Evolutionary conservation across 1,140 invertebrate species (phyloP), one percentile per base, ranked within the genome.

Genomic region (Drosophila kanapiae): DNA sequence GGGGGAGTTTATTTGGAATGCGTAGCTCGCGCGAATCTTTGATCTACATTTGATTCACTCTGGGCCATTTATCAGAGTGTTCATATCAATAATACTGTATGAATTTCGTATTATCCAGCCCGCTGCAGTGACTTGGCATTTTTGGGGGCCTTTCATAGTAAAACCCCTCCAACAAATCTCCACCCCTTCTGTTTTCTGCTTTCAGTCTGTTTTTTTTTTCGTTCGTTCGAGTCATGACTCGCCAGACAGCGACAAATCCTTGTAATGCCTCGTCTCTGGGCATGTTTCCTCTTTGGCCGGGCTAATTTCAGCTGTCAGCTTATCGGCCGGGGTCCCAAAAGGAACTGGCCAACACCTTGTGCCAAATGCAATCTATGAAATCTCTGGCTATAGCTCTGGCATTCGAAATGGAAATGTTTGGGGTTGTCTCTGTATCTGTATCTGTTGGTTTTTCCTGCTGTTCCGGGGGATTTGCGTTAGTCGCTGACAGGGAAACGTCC

Each of bases 241-340:
- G 49, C 63, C 56, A 45, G 47, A 64, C 48, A 69, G 53, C 69
- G 70, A 65, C 62, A 87, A 88, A 88, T 88, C 84, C 84, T 88
- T 88, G 84, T 88, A 88, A 88, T 88, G 56, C 84, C 84, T 84
- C 87, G 84, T 88, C 84, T 88, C 79, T 88, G 83, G 76, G 65
- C 83, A 86, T 86, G 83, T 87, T 87, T 86, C 83, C 83, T 71
- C 75, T 77, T 56, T 56, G 68, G 65, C 62, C 90, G 63, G 83
- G 91, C 91, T 92, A 92, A 92, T 92, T 92, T 92, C 77, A 91
- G 90, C 86, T 92, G 91, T 92, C 91, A 80, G 78, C 91, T 91
- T 91, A 91, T 91, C 91, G 68, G 67, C 71, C 56, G 31, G 75
- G 75, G 53, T 56, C 38, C 80, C 91, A 80, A 82, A 91, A 87